Conservation (phyloP, 2,888 invertebrate genomes). For the Cantharis nigra region DNA sequence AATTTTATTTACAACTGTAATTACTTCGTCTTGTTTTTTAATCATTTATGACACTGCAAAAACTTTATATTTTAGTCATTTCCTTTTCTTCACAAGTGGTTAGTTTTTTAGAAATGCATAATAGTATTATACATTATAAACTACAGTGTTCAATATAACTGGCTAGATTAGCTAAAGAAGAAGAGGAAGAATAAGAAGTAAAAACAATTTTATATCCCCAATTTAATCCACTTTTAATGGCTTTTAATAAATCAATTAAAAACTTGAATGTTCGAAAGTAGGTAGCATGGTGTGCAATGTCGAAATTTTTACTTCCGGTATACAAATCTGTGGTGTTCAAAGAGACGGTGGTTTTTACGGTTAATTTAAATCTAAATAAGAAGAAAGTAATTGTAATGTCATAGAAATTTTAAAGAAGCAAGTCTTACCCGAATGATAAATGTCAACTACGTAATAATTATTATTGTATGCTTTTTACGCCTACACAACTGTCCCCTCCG, state of each 20-base stretch:
- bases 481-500: neutral
- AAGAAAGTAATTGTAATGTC: slow-evolving; percentile 26
- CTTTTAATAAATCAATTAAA: neutral
- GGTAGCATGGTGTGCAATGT: slow-evolving; percentile 32
- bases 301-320: slow-evolving; percentile 38
- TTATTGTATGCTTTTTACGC: neutral
- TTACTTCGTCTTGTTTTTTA: neutral
- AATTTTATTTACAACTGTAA: neutral
- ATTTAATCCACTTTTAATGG: neutral
- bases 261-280: neutral
- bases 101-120: neutral
- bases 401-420: slow-evolving; percentile 17
- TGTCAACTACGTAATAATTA: neutral
- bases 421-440: slow-evolving; percentile 2
- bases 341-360: slow-evolving; percentile 38
- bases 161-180: neutral
- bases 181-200: neutral
- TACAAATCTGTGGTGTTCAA: slow-evolving; percentile 32
- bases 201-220: neutral
- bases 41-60: neutral
- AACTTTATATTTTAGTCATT: neutral
- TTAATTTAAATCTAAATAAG: slow-evolving; percentile 35
- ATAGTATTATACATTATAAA: too few relatives aligned
- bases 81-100: neutral
- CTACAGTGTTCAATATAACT: neutral